phyloP scores from a whole-genome alignment of 2,797 vertebrate genomes.

The Sylvilagus floridanus region DNA sequence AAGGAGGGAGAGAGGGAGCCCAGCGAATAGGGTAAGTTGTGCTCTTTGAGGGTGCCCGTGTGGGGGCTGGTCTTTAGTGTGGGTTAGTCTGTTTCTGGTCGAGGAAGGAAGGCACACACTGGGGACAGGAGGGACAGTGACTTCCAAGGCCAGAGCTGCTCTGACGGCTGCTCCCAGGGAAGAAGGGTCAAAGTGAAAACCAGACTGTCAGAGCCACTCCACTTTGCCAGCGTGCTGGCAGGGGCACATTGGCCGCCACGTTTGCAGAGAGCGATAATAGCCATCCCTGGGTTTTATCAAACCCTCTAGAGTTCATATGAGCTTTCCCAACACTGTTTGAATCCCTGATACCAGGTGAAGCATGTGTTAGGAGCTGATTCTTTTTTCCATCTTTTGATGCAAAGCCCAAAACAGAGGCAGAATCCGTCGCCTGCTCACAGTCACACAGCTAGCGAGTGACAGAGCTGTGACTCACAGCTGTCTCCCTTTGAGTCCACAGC shows the following conservation, averaged over 20 bases:
- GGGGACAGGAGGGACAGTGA: background rate
- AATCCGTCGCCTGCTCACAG: background rate
- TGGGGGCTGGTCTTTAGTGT: background rate
- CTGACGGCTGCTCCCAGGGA: background rate
- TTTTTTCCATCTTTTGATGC: constrained; percentile 14
- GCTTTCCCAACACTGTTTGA: background rate
- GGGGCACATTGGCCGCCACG: background rate
- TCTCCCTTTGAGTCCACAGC: background rate
- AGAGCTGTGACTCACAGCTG: constrained; percentile 8
- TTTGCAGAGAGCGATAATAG: background rate
- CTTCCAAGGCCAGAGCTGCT: background rate
- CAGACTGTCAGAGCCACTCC: background rate
- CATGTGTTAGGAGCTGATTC: background rate
- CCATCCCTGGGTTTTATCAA: background rate
- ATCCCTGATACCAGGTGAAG: background rate
- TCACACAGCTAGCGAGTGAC: background rate
- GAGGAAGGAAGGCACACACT: background rate
- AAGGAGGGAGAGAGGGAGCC: background rate
- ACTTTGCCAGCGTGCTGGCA: background rate
- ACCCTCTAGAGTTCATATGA: background rate
- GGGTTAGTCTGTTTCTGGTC: background rate
- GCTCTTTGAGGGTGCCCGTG: background rate
- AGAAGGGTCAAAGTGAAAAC: background rate
- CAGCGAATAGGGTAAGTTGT: background rate
- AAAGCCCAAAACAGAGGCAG: constrained; percentile 16